These are phyloP conservation scores for Hydrophis major DNA, from an alignment of 2,797 vertebrate genomes.

Conservation along the genomic window DNA sequence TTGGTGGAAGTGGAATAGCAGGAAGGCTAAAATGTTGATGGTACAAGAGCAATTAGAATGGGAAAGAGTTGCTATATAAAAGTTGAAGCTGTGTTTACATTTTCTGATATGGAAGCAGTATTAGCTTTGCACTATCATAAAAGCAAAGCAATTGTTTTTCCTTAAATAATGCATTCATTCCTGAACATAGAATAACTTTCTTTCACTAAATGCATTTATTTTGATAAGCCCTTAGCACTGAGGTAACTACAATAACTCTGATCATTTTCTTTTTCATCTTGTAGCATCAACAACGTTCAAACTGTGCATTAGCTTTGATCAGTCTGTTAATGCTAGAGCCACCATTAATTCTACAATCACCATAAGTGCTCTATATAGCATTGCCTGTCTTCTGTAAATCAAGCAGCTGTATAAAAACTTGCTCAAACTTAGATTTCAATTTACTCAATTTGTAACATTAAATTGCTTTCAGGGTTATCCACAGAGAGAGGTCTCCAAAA, in stretches of 20 bases:
- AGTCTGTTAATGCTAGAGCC: not conserved
- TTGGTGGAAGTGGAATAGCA: not conserved
- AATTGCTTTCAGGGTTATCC: not conserved
- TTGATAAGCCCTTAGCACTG: not conserved
- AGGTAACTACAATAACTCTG: not conserved
- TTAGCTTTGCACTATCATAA: not conserved
- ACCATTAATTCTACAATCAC: not conserved
- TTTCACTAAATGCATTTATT: not conserved
- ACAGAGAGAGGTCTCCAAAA: not conserved
- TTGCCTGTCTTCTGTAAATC: not conserved
- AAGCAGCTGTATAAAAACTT: not conserved
- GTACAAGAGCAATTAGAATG: not conserved
- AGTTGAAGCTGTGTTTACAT: not conserved
- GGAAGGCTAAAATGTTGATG: not conserved
- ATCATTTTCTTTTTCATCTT: not conserved
- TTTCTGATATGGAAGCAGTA: not conserved
- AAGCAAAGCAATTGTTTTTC: not conserved
- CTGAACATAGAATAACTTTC: not conserved
- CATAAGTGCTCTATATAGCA: not conserved
- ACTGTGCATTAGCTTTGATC: not conserved
- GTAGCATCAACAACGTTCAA: not conserved
- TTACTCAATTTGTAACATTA: not conserved
- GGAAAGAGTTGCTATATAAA: not conserved
- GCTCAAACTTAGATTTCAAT: not conserved
- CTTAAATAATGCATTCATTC: not conserved